Evolutionary conservation across 2,113 vertebrate genomes (phyloP), one percentile per base, ranked within the genome.

Genomic region (Mormyrus iriodes): DNA sequence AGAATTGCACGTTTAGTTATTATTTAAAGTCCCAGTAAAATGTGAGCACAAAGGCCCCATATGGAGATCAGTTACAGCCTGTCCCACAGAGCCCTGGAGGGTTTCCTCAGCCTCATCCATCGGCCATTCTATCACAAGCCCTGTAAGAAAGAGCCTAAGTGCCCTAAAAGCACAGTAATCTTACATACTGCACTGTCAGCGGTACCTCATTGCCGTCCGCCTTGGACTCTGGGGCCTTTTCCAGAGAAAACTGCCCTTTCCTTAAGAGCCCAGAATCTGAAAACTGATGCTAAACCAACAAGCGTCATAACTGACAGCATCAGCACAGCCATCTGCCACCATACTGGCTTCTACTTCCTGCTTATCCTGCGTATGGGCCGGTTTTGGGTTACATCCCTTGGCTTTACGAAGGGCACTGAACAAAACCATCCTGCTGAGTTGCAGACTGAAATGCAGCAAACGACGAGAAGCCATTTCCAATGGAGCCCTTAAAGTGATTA

Each of bases 211-310:
- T 27, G 9, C n/a, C n/a, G 8, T 7, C 58, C 7, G 24, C n/a
- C n/a, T n/a, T 65, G 27, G 61, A 65, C n/a, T 65, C 10, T 9
- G n/a, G 61, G 61, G 61, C 61, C 61, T 69, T 69, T 69, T 27
- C 61, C 61, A 69, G 10, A 69, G n/a, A 27, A 31, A 65, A 65
- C 61, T 0, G n/a, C 10, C 27, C 61, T 31, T 69, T 69, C 61
- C 61, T 69, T 13, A 69, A 31, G 27, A 31, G 61, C 61, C 61
- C 61, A 2, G 35, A 82, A 44, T 2, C n/a, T 55, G 86, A 87
- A 87, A 87, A 35, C 10, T 24, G 86, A 87, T 42, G 52, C 85
- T 27, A 87, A 39, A 87, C 51, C n/a, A 87, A 87, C 52, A 87
- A 19, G 52, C 13, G 21, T 31, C 21, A 0, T 24, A 82, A 44